A percentile compares a stretch with the other conserved stretches of the same genome.
Evolutionary conservation across 2,888 invertebrate species (phyloP).

Genomic region (Dynastes tityus): DNA sequence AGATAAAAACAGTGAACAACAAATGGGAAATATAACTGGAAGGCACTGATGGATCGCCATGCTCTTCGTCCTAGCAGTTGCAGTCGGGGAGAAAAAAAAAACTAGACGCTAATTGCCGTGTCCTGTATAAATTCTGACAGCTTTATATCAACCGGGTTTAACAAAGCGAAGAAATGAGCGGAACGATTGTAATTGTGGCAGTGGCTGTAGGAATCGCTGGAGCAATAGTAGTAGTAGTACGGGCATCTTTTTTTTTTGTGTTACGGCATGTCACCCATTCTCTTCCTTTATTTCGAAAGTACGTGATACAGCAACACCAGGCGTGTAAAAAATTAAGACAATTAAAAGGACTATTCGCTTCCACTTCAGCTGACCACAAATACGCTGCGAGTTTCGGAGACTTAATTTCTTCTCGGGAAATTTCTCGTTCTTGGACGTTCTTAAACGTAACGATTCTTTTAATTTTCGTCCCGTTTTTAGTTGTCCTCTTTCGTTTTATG

Average conservation of each 20-base stretch:
- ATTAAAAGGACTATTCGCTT: constrained; percentile 56
- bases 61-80: neutral
- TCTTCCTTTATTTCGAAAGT: constrained; percentile 1
- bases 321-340: constrained; percentile 56
- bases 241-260: neutral
- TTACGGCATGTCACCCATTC: neutral
- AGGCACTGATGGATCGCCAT: constrained; percentile 22
- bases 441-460: constrained; percentile 46
- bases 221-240: too few species aligned
- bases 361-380: constrained; percentile 55
- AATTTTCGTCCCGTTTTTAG: constrained; percentile 31
- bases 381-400: constrained; percentile 46
- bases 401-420: constrained; percentile 37
- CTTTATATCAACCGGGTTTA: constrained; percentile 46
- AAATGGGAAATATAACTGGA: neutral
- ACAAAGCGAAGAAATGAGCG: constrained; percentile 33
- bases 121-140: constrained; percentile 45
- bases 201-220: neutral
- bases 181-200: constrained; percentile 13
- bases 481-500: too few species aligned
- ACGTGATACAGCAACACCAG: constrained; percentile 36
- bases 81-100: constrained; percentile 17
- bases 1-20: neutral
- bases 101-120: constrained; percentile 36
- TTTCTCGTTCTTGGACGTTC: constrained; percentile 24